phyloP scores from a whole-genome alignment of 2,113 vertebrate species.

The Rhea pennata region DNA sequence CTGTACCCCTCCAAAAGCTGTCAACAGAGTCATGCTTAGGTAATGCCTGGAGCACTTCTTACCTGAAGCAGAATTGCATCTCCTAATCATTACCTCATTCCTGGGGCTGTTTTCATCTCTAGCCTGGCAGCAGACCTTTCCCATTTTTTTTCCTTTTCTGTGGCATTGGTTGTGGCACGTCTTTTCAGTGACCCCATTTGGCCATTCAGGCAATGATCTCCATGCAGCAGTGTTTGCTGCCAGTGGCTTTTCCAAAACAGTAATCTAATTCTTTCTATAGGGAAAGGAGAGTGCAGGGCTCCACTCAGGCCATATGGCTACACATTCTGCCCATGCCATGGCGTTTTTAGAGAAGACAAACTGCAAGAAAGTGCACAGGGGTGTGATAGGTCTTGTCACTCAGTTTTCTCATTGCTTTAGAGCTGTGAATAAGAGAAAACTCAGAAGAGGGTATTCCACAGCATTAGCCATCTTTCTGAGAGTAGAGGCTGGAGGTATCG shows the following conservation, averaged over 20 bases:
- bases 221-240: not conserved
- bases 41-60: not conserved
- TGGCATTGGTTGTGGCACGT: too few species aligned
- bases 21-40: not conserved
- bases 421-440: not conserved
- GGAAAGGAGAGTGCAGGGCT: not conserved
- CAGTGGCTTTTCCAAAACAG: not conserved
- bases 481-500: not conserved
- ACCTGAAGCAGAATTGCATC: not conserved
- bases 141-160: not conserved
- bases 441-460: not conserved
- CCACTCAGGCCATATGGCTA: not conserved
- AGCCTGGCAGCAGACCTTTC: not conserved
- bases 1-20: not conserved
- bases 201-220: not conserved
- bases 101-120: not conserved
- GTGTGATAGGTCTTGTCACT: not conserved
- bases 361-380: not conserved
- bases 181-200: not conserved
- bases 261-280: not conserved
- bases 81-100: not conserved
- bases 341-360: not conserved
- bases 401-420: not conserved
- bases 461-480: not conserved
- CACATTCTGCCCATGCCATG: too few species aligned